A percentile compares a stretch with the other conserved stretches of the same genome.
Evolutionary conservation across 2,888 invertebrate genomes (phyloP).

Genomic region (Melanargia galathea): DNA sequence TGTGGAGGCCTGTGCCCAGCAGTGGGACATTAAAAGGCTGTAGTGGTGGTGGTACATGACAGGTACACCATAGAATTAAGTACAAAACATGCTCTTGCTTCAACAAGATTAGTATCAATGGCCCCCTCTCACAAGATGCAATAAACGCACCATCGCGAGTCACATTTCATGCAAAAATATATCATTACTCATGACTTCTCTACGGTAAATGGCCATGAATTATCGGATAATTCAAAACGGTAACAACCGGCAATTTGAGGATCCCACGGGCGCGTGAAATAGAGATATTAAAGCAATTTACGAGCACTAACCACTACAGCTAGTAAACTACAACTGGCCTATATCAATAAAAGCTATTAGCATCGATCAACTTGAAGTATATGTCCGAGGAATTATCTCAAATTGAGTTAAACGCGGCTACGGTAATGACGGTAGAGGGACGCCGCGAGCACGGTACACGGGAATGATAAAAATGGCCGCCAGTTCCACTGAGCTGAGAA

Average conservation of each 20-base stretch:
- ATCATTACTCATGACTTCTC: slow-evolving; percentile 40
- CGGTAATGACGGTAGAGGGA: slow-evolving; percentile 57
- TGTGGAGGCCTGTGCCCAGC: no score
- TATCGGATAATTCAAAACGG: slow-evolving; percentile 70
- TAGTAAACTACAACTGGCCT: slow-evolving; percentile 68
- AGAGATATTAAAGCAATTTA: slow-evolving; percentile 72
- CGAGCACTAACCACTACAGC: slow-evolving; percentile 58
- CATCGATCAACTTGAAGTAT: slow-evolving; percentile 74
- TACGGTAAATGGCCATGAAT: slow-evolving; percentile 50
- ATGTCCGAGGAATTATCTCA: slow-evolving; percentile 65
- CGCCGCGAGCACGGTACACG: slow-evolving; percentile 46
- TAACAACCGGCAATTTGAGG: slow-evolving; percentile 66
- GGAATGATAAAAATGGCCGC: slow-evolving; percentile 45
- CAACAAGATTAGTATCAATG: slow-evolving; percentile 14
- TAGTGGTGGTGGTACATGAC: no score
- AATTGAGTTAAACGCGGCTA: slow-evolving; percentile 66
- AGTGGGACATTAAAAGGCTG: no score
- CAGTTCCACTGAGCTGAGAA: slow-evolving; percentile 30
- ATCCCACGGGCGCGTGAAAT: slow-evolving; percentile 65
- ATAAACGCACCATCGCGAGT: slow-evolving; percentile 22
- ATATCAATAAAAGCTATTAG: slow-evolving; percentile 80
- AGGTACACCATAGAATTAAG: no score
- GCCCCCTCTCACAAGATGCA: slow-evolving; percentile 8
- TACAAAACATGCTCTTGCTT: neutral
- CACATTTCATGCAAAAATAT: slow-evolving; percentile 32